Evolutionary conservation across 53 echinoderm and acorn worm species (phyloP).

Genomic region (Arbacia lixula): DNA sequence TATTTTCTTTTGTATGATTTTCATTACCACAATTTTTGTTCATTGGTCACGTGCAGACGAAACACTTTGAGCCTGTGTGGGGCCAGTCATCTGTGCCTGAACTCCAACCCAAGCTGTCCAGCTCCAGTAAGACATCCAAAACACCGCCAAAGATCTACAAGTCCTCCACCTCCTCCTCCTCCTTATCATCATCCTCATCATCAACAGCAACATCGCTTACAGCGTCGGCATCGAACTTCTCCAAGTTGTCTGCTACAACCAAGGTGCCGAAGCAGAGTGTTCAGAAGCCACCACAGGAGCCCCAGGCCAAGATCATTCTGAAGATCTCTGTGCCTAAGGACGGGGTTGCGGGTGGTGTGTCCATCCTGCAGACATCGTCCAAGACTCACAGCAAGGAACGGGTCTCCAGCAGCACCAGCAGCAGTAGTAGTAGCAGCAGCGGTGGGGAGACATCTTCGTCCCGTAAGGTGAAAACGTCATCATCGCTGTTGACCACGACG

Average conservation of each 20-base stretch:
- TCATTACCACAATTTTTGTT: neutral
- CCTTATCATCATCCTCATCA: neutral
- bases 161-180: neutral
- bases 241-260: neutral
- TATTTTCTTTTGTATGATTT: too few species aligned
- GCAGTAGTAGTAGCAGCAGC: slow-evolving; percentile 14
- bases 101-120: slow-evolving; percentile 38
- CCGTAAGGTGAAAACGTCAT: slow-evolving; percentile 8
- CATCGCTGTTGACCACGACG: neutral
- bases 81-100: slow-evolving; percentile 77
- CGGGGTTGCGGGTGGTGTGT: slow-evolving; percentile 16
- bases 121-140: slow-evolving; percentile 21
- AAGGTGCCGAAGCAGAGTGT: slow-evolving; percentile 17
- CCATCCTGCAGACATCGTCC: slow-evolving; percentile 32
- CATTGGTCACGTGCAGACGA: slow-evolving; percentile 60
- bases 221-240: neutral
- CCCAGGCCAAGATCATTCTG: slow-evolving; percentile 44
- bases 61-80: slow-evolving; percentile 98
- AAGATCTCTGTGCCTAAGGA: slow-evolving; percentile 48
- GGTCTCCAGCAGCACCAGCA: slow-evolving; percentile 32
- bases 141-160: slow-evolving; percentile 54
- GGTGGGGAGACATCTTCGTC: neutral
- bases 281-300: neutral
- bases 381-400: slow-evolving; percentile 22
- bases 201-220: neutral